Base-by-base conservation (phyloP, 2,888 invertebrate genomes). In the Cynaeus angustus region DNA sequence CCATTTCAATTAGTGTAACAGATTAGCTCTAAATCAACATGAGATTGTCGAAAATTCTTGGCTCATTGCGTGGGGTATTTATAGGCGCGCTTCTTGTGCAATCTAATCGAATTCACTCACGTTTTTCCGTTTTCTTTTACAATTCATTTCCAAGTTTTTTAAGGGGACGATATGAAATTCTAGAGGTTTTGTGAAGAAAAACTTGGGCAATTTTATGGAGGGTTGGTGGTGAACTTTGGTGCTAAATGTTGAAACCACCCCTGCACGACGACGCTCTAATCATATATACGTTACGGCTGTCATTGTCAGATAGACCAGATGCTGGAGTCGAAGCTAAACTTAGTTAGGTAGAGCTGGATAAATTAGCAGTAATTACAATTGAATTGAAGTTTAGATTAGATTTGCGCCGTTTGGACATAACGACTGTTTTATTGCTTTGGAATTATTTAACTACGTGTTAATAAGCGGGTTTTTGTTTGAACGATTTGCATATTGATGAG, bases 341-440 rank as follows among this genome's bases (percentile, higher is more conserved):
- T 56, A 77, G 68, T 66, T 74, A 73, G 74, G 75, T 71, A 48
- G 52, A 65, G 52, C 48, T 70, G 76, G 76, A 79, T 80, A 79
- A 81, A 81, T 82, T 82, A 82, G 76, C 77, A 68, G 78, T 80
- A 81, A 81, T 81, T 81, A 81, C 77, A 78, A 80, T 80, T 75
- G 77, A 79, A 82, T 82, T 79, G 79, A 79, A 82, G 80, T 80
- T 81, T 79, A 78, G 81, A 82, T 81, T 80, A 80, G 80, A 82
- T 79, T 74, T 73, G 77, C 75, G 73, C 76, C 73, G 75, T 77
- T 75, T 74, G 75, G 74, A 75, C 77, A 73, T 79, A 80, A 80
- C 77, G 78, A 77, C 77, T 75, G 75, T 80, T 80, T 80, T 77
- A 80, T 80, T 72, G 61, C 66, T 68, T 64, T 12, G 41, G 64